Evolutionary conservation across 1,140 invertebrate genomes (phyloP), one percentile per base, ranked within the genome.

Genomic region (Drosophila nasuta): DNA sequence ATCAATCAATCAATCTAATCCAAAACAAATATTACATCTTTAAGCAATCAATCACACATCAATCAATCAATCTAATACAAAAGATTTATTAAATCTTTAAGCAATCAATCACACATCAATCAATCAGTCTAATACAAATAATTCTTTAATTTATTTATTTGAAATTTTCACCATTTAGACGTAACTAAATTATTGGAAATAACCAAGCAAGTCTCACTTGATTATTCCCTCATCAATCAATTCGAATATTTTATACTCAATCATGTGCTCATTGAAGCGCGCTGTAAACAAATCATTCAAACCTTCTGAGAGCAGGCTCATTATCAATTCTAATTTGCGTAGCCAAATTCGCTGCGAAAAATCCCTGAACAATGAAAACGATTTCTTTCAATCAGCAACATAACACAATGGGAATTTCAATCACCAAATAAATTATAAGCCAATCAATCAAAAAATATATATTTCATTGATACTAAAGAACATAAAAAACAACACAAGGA

Each of bases 371-470:
- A 38, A 57, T 17, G 8, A 30, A 52, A 64, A 38, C 41, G 33
- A 15, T 20, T 54, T 59, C 46, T 11, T 54, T 59, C 46, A 60
- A 57, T 57, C 60, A 41, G 69, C 33, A 43, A 3, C 41, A 65
- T 20, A 20, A 3, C 20, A 49, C 45, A 69, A 66, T 8, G 51
- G 51, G 25, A 11, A 33, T 10, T 59, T 62, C 64, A 62, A 74
- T 60, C 65, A 56, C 11, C 41, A 65, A 54, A 68, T 68, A 45
- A 68, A 60, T 74, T 68, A 46, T 13, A 74, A 52, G 28, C 54
- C 35, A 33, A 74, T 74, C 71, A 62, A 74, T 74, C 71, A 62
- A 51, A 49, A 49, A 30, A 54, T 57, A 35, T 35, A 56, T 35
- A 56, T 33, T 38, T 38, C 2, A 10, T 8, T 10, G 35, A 28